A percentile compares a stretch with the other conserved stretches of the same genome.
These are phyloP conservation scores for Pelobates cultripes DNA, from an alignment of 2,797 vertebrate species.

Conservation along the genomic window DNA sequence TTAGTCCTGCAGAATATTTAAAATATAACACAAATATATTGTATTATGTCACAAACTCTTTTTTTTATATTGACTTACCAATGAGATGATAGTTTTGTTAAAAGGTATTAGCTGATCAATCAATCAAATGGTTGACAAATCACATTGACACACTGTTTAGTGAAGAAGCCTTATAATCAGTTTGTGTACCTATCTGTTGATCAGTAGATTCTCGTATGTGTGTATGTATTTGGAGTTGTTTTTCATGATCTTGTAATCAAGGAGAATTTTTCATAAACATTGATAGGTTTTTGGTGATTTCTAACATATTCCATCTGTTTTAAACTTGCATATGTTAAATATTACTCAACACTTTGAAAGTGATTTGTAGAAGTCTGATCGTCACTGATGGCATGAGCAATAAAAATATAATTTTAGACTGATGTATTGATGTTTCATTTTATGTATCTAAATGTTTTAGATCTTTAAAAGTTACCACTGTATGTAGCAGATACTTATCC, in stretches of 20 bases:
- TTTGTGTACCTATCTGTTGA: neutral
- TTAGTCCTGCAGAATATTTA: neutral
- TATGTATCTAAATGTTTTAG: constrained; percentile 33
- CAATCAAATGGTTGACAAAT: too few relatives aligned
- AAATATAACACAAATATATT: too few relatives aligned
- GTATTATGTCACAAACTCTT: too few relatives aligned
- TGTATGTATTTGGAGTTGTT: too few relatives aligned
- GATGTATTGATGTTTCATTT: constrained; percentile 30
- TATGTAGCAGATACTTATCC: constrained; percentile 3
- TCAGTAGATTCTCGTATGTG: neutral
- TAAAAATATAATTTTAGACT: constrained; percentile 36
- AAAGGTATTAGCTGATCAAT: too few relatives aligned
- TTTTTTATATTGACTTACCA: too few relatives aligned
- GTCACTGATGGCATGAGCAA: constrained; percentile 21
- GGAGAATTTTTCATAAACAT: constrained; percentile 34
- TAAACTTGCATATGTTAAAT: constrained; percentile 42
- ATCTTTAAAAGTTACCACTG: constrained; percentile 12
- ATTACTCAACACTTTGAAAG: constrained; percentile 34
- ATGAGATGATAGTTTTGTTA: too few relatives aligned
- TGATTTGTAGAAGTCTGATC: constrained; percentile 27
- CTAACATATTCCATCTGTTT: constrained; percentile 46
- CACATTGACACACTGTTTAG: too few relatives aligned
- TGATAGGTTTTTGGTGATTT: constrained; percentile 42
- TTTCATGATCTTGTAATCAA: neutral
- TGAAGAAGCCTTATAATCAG: too few relatives aligned